Conservation (phyloP, 2,113 vertebrate species). For the Mastomys coucha region DNA sequence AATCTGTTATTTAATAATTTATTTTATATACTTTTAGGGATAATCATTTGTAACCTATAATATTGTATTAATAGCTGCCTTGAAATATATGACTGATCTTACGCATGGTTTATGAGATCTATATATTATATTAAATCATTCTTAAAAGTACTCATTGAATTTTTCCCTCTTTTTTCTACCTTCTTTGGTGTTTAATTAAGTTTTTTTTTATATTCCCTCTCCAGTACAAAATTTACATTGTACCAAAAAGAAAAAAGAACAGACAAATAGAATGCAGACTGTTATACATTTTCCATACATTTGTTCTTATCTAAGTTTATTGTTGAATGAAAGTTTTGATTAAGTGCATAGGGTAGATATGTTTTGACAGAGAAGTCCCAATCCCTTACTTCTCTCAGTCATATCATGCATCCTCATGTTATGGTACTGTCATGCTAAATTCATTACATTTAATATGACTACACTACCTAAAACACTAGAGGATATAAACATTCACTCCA, state of each 20-base stretch:
- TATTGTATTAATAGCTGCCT: not conserved
- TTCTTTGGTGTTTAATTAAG: not conserved
- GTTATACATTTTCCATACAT: not conserved
- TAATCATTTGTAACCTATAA: not conserved
- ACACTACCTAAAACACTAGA: not conserved
- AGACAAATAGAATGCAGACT: not conserved
- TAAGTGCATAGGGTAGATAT: too few relatives aligned
- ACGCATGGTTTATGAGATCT: not conserved
- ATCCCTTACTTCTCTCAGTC: too few relatives aligned
- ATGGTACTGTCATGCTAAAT: too few relatives aligned
- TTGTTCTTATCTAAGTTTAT: not conserved
- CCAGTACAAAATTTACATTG: not conserved
- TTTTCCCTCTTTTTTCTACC: not conserved
- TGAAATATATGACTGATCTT: not conserved
- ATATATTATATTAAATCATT: not conserved
- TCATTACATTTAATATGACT: not conserved
- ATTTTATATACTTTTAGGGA: not conserved
- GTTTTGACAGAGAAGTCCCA: too few relatives aligned
- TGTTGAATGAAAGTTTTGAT: not conserved
- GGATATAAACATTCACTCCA: not conserved
- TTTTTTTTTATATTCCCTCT: not conserved
- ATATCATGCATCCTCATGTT: too few relatives aligned
- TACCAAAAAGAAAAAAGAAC: not conserved
- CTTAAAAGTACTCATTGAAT: not conserved
- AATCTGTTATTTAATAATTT: not conserved